A percentile compares a stretch with the other conserved stretches of the same genome.
phyloP scores from a whole-genome alignment of 1,140 invertebrate genomes.

The Belonocnema kinseyi region DNA sequence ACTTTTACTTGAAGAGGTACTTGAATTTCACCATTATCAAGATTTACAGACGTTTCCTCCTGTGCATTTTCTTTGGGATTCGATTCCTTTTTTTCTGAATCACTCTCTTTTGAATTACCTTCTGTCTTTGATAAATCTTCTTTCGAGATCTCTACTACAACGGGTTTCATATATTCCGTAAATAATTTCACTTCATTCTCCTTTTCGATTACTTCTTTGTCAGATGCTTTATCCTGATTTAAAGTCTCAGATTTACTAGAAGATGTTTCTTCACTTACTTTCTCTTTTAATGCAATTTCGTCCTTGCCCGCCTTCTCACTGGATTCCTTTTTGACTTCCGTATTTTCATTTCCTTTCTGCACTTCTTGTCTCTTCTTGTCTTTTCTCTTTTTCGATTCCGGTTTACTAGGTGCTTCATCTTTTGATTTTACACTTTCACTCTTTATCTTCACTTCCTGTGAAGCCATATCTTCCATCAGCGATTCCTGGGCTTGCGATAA shows the following conservation, averaged over 20 bases:
- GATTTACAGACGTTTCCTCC: conserved; percentile 9
- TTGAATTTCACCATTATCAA: neutral
- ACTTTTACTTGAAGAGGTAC: neutral
- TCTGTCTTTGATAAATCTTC: conserved; percentile 2
- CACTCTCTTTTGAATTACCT: neutral
- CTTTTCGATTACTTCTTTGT: neutral
- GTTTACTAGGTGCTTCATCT: conserved; percentile 1
- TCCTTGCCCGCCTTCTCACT: conserved; percentile 30
- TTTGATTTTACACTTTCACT: conserved; percentile 31
- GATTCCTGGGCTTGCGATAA: conserved; percentile 77
- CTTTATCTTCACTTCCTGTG: conserved; percentile 41
- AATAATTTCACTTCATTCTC: neutral
- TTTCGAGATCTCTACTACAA: neutral
- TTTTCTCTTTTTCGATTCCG: conserved; percentile 36
- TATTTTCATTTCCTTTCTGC: conserved; percentile 9
- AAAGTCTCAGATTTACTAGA: neutral
- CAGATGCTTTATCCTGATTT: neutral
- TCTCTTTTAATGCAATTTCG: conserved; percentile 20
- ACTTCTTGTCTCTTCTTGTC: conserved; percentile 37
- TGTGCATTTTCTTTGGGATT: neutral
- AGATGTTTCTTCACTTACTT: neutral
- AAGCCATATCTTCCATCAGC: conserved; percentile 33
- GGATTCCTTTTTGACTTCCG: conserved; percentile 4
- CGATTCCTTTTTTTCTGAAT: conserved; percentile 6
- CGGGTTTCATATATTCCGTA: neutral